These are phyloP conservation scores for Lates calcarifer DNA, from an alignment of 2,113 vertebrate genomes.

Conservation along the genomic window DNA sequence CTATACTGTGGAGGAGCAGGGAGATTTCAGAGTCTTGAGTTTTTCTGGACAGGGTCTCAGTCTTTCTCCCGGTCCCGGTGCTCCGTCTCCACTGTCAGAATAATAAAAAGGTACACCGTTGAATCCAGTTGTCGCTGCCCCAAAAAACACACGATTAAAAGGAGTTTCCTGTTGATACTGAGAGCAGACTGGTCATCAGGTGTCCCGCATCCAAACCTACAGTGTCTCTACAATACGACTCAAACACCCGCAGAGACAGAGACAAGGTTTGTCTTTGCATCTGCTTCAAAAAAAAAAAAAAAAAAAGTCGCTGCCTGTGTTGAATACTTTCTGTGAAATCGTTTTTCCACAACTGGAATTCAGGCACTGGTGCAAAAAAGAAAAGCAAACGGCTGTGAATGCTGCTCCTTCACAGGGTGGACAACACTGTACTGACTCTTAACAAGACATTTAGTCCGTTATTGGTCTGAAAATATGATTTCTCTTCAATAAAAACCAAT, in stretches of 20 bases:
- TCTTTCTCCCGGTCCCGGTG: conserved; percentile 57
- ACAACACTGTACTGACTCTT: conserved; percentile 4
- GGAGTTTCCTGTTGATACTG: conserved; percentile 16
- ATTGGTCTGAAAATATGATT: background rate
- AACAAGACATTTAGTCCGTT: conserved; percentile 11
- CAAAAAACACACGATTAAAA: background rate
- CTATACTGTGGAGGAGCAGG: conserved; percentile 38
- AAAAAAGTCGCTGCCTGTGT: background rate
- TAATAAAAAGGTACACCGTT: conserved; percentile 57
- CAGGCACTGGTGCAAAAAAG: conserved; percentile 16
- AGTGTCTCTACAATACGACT: background rate
- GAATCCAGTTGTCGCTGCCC: conserved; percentile 19
- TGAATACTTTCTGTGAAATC: conserved; percentile 36
- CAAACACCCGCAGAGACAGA: background rate
- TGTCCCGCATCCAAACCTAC: conserved; percentile 17
- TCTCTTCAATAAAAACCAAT: background rate
- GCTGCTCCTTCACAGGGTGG: conserved; percentile 35
- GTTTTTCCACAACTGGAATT: conserved; percentile 12
- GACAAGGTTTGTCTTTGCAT: background rate
- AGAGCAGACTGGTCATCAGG: conserved; percentile 3
- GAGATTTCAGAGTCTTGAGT: conserved; percentile 49
- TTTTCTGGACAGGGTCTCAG: conserved; percentile 48
- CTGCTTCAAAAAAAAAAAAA: background rate
- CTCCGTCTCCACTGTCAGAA: conserved; percentile 65
- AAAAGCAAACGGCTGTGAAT: background rate